Evolutionary conservation across 1,140 invertebrate genomes (phyloP).

Genomic region (Eulimnadia texana): DNA sequence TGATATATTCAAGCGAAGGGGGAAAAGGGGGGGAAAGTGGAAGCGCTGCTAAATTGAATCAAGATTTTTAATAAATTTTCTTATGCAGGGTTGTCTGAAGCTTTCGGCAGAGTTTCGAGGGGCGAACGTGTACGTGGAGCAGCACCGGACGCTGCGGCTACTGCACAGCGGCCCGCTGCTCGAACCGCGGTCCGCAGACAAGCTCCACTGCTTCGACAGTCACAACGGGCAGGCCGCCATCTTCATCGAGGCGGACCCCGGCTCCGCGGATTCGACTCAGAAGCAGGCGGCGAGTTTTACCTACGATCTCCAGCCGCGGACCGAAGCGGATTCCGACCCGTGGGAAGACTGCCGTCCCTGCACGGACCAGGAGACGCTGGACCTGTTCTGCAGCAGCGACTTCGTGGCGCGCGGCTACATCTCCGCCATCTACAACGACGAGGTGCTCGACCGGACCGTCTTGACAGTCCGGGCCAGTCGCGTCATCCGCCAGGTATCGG

Average conservation of each 20-base stretch:
- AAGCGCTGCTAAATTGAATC: too few relatives aligned
- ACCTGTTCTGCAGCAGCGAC: conserved; percentile 63
- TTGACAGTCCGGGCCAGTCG: conserved; percentile 49
- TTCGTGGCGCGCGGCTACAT: conserved; percentile 53
- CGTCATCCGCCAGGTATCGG: conserved; percentile 38
- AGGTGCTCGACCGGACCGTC: conserved; percentile 46
- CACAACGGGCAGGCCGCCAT: conserved; percentile 48
- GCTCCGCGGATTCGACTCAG: conserved; percentile 28
- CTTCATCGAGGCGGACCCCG: conserved; percentile 48
- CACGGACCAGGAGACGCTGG: conserved; percentile 51
- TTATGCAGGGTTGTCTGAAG: conserved; percentile 42
- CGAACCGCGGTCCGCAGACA: conserved; percentile 23
- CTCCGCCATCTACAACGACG: conserved; percentile 42
- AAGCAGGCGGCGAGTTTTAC: conserved; percentile 41
- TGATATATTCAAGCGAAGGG: too few relatives aligned
- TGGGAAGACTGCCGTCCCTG: conserved; percentile 60
- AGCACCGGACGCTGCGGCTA: conserved; percentile 40
- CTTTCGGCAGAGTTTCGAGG: conserved; percentile 34
- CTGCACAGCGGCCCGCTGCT: conserved; percentile 43
- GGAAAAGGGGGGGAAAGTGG: too few relatives aligned
- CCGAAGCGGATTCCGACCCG: conserved; percentile 34
- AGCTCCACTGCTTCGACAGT: conserved; percentile 43
- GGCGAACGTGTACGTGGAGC: conserved; percentile 53
- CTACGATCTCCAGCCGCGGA: conserved; percentile 47
- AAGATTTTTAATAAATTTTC: neutral